These are phyloP conservation scores for Liopterus haemorrhoidalis DNA, from an alignment of 2,888 invertebrate genomes.

Conservation along the genomic window DNA sequence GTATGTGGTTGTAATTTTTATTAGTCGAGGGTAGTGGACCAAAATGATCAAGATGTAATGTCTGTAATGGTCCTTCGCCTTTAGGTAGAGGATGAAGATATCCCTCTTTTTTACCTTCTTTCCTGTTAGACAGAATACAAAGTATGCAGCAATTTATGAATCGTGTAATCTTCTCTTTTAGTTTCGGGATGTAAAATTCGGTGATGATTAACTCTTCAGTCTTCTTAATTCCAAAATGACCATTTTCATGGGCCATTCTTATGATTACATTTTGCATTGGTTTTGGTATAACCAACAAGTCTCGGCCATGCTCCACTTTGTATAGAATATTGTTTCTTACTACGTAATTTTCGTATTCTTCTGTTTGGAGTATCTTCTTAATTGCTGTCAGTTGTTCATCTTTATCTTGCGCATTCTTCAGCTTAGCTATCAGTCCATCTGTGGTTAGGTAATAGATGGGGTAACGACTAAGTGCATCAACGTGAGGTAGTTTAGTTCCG, in stretches of 20 bases:
- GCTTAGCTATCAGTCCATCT: constrained; percentile 1
- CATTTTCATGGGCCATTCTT: constrained; percentile 19
- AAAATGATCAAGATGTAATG: constrained; percentile 22
- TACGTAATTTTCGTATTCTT: constrained; percentile 22
- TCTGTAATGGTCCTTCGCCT: constrained; percentile 16
- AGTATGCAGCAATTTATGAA: constrained; percentile 19
- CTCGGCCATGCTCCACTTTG: constrained; percentile 5
- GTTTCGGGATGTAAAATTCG: constrained; percentile 21
- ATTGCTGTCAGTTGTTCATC: constrained; percentile 22
- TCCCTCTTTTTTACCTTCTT: constrained; percentile 21
- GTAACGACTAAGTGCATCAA: no score
- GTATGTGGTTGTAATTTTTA: constrained; percentile 21
- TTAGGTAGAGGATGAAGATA: constrained; percentile 17
- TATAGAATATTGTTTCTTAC: constrained; percentile 18
- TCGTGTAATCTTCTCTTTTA: constrained; percentile 21
- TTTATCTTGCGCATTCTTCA: constrained; percentile 19
- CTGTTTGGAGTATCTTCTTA: constrained; percentile 18
- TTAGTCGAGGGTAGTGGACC: constrained; percentile 16
- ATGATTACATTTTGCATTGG: constrained; percentile 21
- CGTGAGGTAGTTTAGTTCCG: no score
- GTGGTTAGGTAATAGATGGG: no score
- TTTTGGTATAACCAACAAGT: constrained; percentile 18
- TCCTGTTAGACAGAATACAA: constrained; percentile 23
- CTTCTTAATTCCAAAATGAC: constrained; percentile 24
- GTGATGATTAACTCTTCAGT: constrained; percentile 16